Base-by-base conservation (phyloP, 64 coral and sea anemone species). In the Cladopsammia gracilis region DNA sequence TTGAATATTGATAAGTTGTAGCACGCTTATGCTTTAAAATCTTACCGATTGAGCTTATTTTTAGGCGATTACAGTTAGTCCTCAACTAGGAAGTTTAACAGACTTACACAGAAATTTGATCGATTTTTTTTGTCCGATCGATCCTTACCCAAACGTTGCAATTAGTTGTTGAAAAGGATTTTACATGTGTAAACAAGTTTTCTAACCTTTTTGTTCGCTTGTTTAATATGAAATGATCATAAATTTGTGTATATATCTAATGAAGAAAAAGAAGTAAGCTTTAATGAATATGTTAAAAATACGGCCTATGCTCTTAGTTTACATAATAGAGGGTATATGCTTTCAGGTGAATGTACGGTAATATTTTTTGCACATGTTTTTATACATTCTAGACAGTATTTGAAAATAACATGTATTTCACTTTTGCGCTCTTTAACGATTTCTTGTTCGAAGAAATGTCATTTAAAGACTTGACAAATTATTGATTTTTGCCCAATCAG, bases 241-340 rank as follows among this genome's bases (percentile, higher is more conserved):
- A 75, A 75, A 75, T 44, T 75, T 50, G 72, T 75, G 72, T 75
- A 49, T 49, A 75, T n/a, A 75, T 75, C 44, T 48, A 49, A 50
- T 75, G 1, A 48, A 34, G 34, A 34, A 75, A 75, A 49, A 75
- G 43, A 20, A 49, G 5, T 56, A 56, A 56, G 12, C 53, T 56
- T 56, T 56, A 56, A 56, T 56, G 53, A 7, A 7, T 10, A 56
- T 10, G 7, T 56, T 6, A 5, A 56, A 6, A 56, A 56, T 56
- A 56, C 53, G 53, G 12, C 12, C 7, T 56, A 56, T 56, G 7
- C 12, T 5, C 53, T 12, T 56, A 56, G 1, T 56, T 56, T 2
- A 54, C 52, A 54, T 2, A 54, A 12, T 4, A 56, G 53, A 56
- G 7, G 7, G 7, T 56, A 56, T 56, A 56, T 56, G 12, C 53